Conservation (phyloP, 2,888 invertebrate species). For the Apantesis nais region DNA sequence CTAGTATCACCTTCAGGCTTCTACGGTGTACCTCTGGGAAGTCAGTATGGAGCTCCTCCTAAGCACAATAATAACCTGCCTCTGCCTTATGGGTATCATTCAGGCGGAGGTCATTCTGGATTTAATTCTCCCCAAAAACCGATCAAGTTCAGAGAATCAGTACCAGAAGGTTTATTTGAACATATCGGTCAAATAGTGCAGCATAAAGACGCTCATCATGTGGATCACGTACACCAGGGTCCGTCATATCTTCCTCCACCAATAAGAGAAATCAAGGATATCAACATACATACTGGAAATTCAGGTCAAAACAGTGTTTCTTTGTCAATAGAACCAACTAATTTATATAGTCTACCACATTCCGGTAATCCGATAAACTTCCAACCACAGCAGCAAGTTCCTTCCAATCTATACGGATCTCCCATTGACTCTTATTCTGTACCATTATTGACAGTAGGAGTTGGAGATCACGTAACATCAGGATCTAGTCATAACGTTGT, state of each 20-base stretch:
- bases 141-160: constrained; percentile 90
- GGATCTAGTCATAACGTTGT: constrained; percentile 72
- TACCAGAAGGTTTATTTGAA: constrained; percentile 89
- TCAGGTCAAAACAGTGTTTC: constrained; percentile 64
- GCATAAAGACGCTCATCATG: constrained; percentile 86
- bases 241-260: constrained; percentile 88
- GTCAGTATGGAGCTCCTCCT: constrained; percentile 78
- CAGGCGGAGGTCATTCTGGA: constrained; percentile 77
- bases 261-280: constrained; percentile 85
- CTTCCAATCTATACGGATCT: constrained; percentile 72
- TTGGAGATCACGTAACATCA: constrained; percentile 81
- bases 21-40: constrained; percentile 87
- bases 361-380: constrained; percentile 78
- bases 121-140: constrained; percentile 85
- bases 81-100: constrained; percentile 74
- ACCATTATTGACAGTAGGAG: constrained; percentile 78
- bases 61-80: constrained; percentile 68
- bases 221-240: constrained; percentile 81
- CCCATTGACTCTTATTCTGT: constrained; percentile 83
- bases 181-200: constrained; percentile 88
- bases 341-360: constrained; percentile 83
- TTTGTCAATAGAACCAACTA: constrained; percentile 80
- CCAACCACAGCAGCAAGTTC: constrained; percentile 63
- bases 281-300: constrained; percentile 60
- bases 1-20: constrained; percentile 86